Evolutionary conservation across 2,888 invertebrate genomes (phyloP), one percentile per base, ranked within the genome.

Genomic region (Cyaniris semiargus): DNA sequence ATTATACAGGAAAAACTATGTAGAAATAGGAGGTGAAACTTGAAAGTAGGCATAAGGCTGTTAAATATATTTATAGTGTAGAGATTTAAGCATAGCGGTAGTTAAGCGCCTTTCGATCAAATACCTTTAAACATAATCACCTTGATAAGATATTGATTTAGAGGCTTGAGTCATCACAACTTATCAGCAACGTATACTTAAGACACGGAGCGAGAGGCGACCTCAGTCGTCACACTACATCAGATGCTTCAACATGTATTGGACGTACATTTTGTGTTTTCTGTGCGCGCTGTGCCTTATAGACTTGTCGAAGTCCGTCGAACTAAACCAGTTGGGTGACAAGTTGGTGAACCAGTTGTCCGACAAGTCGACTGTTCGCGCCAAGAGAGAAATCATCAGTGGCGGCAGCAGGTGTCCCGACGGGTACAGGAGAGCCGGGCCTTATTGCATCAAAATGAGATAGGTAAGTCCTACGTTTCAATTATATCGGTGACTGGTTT

Each of bases 121-220:
- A 60, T 60, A 60, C 60, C 23, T 60, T 3, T 23, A 3, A 21
- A 60, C 60, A 60, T 60, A 60, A 23, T 60, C 60, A 23, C 60
- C 60, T 60, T 60, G 60, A 60, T 60, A 23, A 23, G 23, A 60
- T 60, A 60, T 60, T 60, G 66, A 27, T 31, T 66, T 66, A 66
- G 66, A 66, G 66, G 27, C 15, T 66, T 66, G 13, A 66, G 66
- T 66, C 66, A 66, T 66, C 66, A 31, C 15, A 5, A 60, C 23
- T 60, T 23, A 60, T 60, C 60, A 60, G 58, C 58, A 58, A 58
- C 21, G 1, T 13, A 60, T 60, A 15, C 15, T 23, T 60, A 23
- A 23, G 23, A 23, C 21, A 23, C 23, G 23, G 6, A 53, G 1
- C 66, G 27, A 27, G 15, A 66, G 27, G 27, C 66, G n/a, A n/a